Evolutionary conservation across 2,113 vertebrate species (phyloP), one percentile per base, ranked within the genome.

Genomic region (Hepsetus odoe): DNA sequence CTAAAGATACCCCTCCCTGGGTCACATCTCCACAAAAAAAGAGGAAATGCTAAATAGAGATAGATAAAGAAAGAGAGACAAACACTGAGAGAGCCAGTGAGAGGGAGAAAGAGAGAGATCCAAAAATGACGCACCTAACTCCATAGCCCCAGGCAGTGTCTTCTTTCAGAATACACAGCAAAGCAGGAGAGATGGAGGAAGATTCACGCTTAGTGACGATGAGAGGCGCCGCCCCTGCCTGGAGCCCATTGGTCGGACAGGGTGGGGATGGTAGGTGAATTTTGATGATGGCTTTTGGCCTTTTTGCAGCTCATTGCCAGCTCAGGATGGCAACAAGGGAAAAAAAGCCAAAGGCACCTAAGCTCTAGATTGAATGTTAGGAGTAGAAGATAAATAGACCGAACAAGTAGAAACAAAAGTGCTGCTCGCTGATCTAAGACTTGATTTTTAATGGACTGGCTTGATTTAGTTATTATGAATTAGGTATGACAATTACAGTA

Each of bases 261-360:
- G 22, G 49, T 77, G 62, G 59, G 55, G 53, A 38, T 28, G 22
- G 38, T 46, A 76, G 83, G 69, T 82, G 81, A 80, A 82, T 82
- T 80, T 32, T 67, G 74, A 80, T 77, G 73, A 80, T 62, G 77
- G 74, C 65, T 71, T 79, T 66, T 83, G 80, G 76, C 74, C 80
- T 84, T 77, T 51, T 83, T 77, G 84, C 80, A 82, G 71, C 76
- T 74, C 68, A 68, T 77, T 10, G 73, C 59, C 8, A 40, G 26
- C n/a, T 87, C 79, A 82, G 35, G 69, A 56, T 68, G 72, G 74
- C 38, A 76, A 74, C 59, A 69, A 76, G 70, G 30, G 40, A 22
- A 30, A 33, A 49, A 59, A 67, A 55, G 71, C 20, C n/a, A 69
- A 69, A 77, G 69, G 66, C 66, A 65, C 72, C 73, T 35, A 74